phyloP scores from a whole-genome alignment of 2,888 invertebrate species.

The Brenthis daphne region DNA sequence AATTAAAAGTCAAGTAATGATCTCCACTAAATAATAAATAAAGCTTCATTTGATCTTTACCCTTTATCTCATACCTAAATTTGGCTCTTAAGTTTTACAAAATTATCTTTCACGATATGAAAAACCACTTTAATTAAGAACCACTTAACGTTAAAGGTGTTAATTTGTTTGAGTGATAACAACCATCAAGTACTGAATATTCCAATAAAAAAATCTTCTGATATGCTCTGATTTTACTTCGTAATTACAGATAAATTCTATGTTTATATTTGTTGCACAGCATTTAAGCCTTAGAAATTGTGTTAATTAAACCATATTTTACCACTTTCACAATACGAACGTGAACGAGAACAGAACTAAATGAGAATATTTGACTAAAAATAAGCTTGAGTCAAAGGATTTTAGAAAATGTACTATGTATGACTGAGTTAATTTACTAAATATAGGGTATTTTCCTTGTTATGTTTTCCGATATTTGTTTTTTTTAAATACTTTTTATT shows the following conservation, averaged over 20 bases:
- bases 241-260: not conserved
- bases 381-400: too few species aligned
- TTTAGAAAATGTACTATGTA: too few species aligned
- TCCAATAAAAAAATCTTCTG: constrained; percentile 10
- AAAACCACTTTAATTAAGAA: constrained; percentile 36
- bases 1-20: constrained; percentile 2
- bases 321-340: not conserved
- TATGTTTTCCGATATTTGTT: too few species aligned
- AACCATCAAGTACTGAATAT: constrained; percentile 14
- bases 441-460: too few species aligned
- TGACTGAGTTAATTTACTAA: too few species aligned
- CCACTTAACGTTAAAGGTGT: constrained; percentile 31
- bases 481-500: too few species aligned
- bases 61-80: constrained; percentile 26
- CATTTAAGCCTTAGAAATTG: not conserved
- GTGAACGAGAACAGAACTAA: not conserved
- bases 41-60: constrained; percentile 17
- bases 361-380: too few species aligned
- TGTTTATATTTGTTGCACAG: not conserved
- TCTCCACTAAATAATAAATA: not conserved
- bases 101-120: constrained; percentile 32
- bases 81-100: constrained; percentile 34
- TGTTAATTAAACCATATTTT: not conserved
- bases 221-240: constrained; percentile 1
- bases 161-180: constrained; percentile 26